Percentiles rank a stretch among this genome's conserved stretches.
phyloP scores from a whole-genome alignment of 2,113 vertebrate species.

The Brachypteracias leptosomus region DNA sequence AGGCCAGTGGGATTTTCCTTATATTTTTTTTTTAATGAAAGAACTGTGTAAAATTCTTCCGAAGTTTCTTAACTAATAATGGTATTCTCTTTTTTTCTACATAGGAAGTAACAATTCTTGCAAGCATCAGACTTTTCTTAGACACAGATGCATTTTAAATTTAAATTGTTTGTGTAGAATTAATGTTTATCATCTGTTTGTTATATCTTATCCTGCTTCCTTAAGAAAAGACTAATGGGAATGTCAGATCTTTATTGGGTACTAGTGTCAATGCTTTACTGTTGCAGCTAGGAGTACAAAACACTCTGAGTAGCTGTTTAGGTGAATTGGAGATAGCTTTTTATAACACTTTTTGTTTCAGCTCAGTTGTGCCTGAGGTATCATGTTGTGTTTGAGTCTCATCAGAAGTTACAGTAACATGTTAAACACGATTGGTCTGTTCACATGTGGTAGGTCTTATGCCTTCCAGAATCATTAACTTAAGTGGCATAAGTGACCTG shows the following conservation, averaged over 20 bases:
- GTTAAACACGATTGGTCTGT: background rate
- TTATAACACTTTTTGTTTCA: background rate
- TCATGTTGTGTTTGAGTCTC: background rate
- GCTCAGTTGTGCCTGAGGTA: background rate
- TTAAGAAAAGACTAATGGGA: background rate
- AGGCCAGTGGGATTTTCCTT: background rate
- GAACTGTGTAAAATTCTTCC: background rate
- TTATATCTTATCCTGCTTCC: background rate
- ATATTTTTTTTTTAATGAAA: background rate
- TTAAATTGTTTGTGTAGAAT: background rate
- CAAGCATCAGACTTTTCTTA: background rate
- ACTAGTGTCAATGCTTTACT: background rate
- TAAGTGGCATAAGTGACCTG: background rate
- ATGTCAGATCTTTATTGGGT: background rate
- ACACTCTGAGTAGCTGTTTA: background rate
- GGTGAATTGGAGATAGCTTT: background rate
- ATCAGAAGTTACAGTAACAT: background rate
- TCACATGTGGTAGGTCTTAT: background rate
- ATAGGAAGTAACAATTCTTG: background rate
- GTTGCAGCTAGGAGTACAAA: background rate
- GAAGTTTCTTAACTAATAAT: background rate
- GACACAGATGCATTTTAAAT: background rate
- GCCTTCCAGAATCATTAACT: background rate
- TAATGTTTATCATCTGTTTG: background rate
- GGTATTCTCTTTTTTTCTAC: background rate